Conservation (phyloP, 2,797 vertebrate genomes). For the Eleutherodactylus coqui region DNA sequence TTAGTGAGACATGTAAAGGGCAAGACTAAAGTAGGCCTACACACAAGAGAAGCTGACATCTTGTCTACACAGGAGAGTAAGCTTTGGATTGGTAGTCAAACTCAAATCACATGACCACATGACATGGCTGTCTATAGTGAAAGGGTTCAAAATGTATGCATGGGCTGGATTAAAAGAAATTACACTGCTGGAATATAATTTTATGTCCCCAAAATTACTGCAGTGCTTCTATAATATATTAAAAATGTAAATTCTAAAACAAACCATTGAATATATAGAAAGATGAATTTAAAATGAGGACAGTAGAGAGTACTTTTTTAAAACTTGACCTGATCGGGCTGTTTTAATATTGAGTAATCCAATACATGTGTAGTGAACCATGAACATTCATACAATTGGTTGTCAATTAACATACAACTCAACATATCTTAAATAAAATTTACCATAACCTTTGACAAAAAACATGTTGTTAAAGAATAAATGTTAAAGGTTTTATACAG, state of each 20-base stretch:
- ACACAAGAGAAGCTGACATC: too few relatives aligned
- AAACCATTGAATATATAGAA: background rate
- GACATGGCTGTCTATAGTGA: too few relatives aligned
- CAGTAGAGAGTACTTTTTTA: background rate
- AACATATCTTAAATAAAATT: slow-evolving; percentile 43
- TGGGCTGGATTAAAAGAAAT: too few relatives aligned
- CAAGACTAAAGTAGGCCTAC: too few relatives aligned
- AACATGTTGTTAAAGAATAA: slow-evolving; percentile 45
- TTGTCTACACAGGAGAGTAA: too few relatives aligned
- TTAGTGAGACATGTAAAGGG: too few relatives aligned
- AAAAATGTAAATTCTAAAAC: background rate
- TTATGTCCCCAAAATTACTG: too few relatives aligned
- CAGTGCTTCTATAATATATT: too few relatives aligned
- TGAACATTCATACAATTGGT: slow-evolving; percentile 25
- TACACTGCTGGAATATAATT: too few relatives aligned
- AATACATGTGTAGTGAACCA: slow-evolving; percentile 26
- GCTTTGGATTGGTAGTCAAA: too few relatives aligned
- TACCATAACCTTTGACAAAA: slow-evolving; percentile 52
- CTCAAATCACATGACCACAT: too few relatives aligned
- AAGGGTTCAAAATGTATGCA: too few relatives aligned
- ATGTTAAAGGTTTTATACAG: slow-evolving; percentile 37
- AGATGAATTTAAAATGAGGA: background rate
- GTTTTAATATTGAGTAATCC: slow-evolving; percentile 28
- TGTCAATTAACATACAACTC: slow-evolving; percentile 58
- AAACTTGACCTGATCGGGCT: slow-evolving; percentile 24